phyloP scores from a whole-genome alignment of 2,113 vertebrate species.

The Leucosticte australis region DNA sequence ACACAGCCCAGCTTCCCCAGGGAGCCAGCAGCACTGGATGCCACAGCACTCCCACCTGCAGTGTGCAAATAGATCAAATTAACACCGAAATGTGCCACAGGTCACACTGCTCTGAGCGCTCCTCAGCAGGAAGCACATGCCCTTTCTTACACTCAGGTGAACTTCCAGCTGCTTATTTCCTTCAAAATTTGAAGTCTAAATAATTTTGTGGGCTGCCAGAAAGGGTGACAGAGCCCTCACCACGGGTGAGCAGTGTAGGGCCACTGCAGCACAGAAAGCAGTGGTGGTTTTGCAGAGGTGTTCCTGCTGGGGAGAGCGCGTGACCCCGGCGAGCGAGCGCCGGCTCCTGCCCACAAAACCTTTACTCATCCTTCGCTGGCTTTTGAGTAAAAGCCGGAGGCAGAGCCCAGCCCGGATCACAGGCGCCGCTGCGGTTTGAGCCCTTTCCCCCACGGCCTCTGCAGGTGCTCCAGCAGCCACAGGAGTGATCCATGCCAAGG shows the following conservation, averaged over 20 bases:
- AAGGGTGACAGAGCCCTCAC: not conserved
- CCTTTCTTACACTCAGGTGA: not conserved
- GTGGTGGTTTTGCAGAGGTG: accelerated
- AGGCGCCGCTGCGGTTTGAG: not conserved
- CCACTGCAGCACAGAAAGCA: not conserved
- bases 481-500: accelerated
- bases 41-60: not conserved
- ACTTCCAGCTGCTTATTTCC: not conserved
- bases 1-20: not conserved
- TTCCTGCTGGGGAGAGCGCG: accelerated
- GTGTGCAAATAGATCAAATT: not conserved
- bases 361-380: conserved; percentile 27
- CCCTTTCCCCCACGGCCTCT: not conserved
- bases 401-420: not conserved
- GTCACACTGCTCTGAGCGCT: not conserved
- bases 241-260: accelerated
- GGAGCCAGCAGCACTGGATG: not conserved
- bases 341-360: not conserved
- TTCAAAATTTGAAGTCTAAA: not conserved
- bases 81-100: accelerated
- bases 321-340: accelerated
- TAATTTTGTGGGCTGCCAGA: accelerated
- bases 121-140: not conserved
- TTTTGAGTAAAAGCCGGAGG: conserved; percentile 25
- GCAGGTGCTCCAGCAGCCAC: not conserved